Conservation (phyloP, 2,888 invertebrate genomes). For the Drosophila merina region DNA sequence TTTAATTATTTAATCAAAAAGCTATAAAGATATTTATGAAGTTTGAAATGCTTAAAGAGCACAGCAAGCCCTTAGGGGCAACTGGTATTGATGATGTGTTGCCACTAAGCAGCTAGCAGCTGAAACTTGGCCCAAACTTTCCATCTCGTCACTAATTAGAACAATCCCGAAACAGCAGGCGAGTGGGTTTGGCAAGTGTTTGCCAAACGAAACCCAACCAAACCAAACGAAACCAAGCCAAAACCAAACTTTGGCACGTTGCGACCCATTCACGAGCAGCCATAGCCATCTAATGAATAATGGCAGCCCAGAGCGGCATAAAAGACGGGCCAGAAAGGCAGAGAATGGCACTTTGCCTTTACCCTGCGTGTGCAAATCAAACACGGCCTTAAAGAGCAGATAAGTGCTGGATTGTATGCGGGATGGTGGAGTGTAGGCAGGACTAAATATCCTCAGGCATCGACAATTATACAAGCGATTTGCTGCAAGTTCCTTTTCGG, state of each 20-base stretch:
- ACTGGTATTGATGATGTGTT: slow-evolving; percentile 1
- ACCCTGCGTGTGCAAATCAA: slow-evolving; percentile 41
- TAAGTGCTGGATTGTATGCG: background rate
- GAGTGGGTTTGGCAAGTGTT: slow-evolving; percentile 26
- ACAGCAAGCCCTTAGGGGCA: background rate
- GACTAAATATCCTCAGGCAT: slow-evolving; percentile 37
- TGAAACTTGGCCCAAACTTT: slow-evolving; percentile 21
- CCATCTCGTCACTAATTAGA: slow-evolving; percentile 47
- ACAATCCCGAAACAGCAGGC: slow-evolving; percentile 23
- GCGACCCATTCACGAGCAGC: slow-evolving; percentile 25
- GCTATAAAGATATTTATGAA: background rate
- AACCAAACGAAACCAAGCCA: slow-evolving; percentile 13
- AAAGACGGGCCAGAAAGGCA: slow-evolving; percentile 31
- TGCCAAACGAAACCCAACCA: slow-evolving; percentile 11
- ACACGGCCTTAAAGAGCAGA: slow-evolving; percentile 33
- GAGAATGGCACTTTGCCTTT: slow-evolving; percentile 18
- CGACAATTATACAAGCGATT: slow-evolving; percentile 51
- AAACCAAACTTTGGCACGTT: slow-evolving; percentile 32
- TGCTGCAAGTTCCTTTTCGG: slow-evolving; percentile 27
- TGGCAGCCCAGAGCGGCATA: slow-evolving; percentile 48
- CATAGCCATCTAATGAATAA: slow-evolving; percentile 58
- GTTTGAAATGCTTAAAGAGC: background rate
- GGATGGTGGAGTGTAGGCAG: background rate
- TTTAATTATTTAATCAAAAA: background rate
- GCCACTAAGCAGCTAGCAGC: background rate